A percentile compares a stretch with the other conserved stretches of the same genome.
Evolutionary conservation across 2,888 invertebrate genomes (phyloP).

Genomic region (Neocrepidodera transversa): DNA sequence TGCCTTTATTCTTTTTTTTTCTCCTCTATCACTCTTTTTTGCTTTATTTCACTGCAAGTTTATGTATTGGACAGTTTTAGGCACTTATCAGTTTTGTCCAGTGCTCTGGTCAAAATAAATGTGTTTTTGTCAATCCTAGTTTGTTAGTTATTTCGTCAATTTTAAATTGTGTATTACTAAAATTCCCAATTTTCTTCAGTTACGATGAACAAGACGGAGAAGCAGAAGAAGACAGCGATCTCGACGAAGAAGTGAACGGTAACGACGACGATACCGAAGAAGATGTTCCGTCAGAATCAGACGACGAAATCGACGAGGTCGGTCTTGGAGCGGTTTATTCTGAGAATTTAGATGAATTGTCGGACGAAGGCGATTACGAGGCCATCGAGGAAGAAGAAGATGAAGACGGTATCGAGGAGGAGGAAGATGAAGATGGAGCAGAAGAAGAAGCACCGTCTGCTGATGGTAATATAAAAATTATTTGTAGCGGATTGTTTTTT

Average conservation of each 20-base stretch:
- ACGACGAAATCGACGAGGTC: slow-evolving; percentile 64
- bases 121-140: no score
- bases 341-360: slow-evolving; percentile 67
- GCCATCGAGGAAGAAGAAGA: slow-evolving; percentile 61
- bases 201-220: slow-evolving; percentile 82
- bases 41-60: no score
- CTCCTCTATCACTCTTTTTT: no score
- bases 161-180: no score
- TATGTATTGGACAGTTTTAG: no score
- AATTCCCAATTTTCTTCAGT: slow-evolving; percentile 61
- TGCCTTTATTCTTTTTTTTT: no score
- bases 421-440: slow-evolving; percentile 51
- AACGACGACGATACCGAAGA: slow-evolving; percentile 67
- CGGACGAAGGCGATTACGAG: slow-evolving; percentile 63
- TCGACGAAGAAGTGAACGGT: slow-evolving; percentile 80
- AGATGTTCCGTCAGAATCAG: slow-evolving; percentile 58
- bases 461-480: slow-evolving; percentile 28
- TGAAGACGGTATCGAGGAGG: slow-evolving; percentile 58
- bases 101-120: no score
- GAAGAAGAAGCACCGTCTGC: slow-evolving; percentile 18
- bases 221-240: slow-evolving; percentile 81
- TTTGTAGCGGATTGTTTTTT: background rate
- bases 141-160: no score
- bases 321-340: slow-evolving; percentile 57
- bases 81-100: no score